Percentiles rank a stretch among this genome's conserved stretches.
These are phyloP conservation scores for Hirudinaria manillensis DNA, from an alignment of 2,888 invertebrate genomes.

Conservation along the genomic window DNA sequence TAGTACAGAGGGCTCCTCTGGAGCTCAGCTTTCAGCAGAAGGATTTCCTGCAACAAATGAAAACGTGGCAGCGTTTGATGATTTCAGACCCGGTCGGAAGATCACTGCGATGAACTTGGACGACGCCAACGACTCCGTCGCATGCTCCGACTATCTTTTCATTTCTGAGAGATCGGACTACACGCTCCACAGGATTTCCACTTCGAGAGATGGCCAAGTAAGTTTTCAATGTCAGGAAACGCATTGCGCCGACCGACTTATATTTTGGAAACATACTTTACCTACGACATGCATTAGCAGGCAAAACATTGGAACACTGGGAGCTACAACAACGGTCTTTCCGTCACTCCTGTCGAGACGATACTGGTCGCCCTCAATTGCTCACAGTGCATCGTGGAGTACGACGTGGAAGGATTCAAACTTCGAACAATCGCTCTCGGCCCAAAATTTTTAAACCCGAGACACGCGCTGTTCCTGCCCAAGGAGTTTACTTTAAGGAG, in stretches of 20 bases:
- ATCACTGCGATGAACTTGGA: not conserved
- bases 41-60: not conserved
- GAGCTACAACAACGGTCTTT: slow-evolving; percentile 18
- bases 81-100: not conserved
- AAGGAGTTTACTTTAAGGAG: not conserved
- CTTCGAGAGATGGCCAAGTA: not conserved
- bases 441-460: not conserved
- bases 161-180: slow-evolving; percentile 2
- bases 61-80: not conserved
- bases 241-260: not conserved
- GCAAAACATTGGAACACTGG: slow-evolving; percentile 6
- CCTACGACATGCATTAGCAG: not conserved
- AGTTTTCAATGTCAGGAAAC: not conserved
- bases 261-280: not conserved
- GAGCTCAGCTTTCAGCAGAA: not conserved
- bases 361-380: not conserved
- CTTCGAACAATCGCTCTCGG: not conserved
- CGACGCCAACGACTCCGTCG: slow-evolving; percentile 4
- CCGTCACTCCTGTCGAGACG: not conserved
- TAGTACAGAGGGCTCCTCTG: not conserved
- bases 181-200: not conserved
- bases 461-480: not conserved
- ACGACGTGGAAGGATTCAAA: not conserved
- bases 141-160: not conserved
- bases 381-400: not conserved